Evolutionary conservation across 2,888 invertebrate species (phyloP), one percentile per base, ranked within the genome.

Genomic region (Rhimphoctona megacephalus): DNA sequence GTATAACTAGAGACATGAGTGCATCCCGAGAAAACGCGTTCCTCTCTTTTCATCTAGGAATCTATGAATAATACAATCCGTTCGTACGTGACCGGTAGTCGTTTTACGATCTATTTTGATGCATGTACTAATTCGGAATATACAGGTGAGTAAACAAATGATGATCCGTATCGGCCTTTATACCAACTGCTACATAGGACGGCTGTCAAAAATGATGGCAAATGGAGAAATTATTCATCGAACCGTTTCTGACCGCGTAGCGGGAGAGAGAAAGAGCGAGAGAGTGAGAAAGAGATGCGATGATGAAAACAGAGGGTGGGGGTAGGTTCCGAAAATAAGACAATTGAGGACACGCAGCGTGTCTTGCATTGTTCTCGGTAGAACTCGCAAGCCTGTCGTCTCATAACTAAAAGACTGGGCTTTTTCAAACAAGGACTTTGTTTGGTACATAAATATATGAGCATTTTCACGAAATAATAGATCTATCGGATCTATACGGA

Each of bases 111-210:
- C 43, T 64, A 69, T 76, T 74, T 78, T 78, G 61, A 64, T 82
- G 67, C 72, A 49, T 49, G 30, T 43, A 73, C 73, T 72, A 61
- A 54, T 57, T 78, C 30, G 64, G 72, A 57, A 61, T 70, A 14
- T 43, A 74, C 81, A 82, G 85, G 78, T 85, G 85, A 33, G 77
- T 36, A 66, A 81, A 85, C 64, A 67, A 72, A 57, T 69, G 22
- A 22, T 30, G 66, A 36, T 36, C n/a, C n/a, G 8, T 25, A 36
- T 33, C 25, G 49, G 30, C 49, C 11, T 25, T 30, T 14, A 43
- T 43, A 6, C 43, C 39, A 25, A 49, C 11, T 25, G 54, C 43
- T 43, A 7, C 73, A 11, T 43, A 46, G 5, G 22, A 25, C 11
- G 14, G 25, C 25, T 57, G 11, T 25, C 11, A 14, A 25, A 57